Base-by-base conservation (phyloP, 2,888 invertebrate genomes). In the Syrista parreyssii region DNA sequence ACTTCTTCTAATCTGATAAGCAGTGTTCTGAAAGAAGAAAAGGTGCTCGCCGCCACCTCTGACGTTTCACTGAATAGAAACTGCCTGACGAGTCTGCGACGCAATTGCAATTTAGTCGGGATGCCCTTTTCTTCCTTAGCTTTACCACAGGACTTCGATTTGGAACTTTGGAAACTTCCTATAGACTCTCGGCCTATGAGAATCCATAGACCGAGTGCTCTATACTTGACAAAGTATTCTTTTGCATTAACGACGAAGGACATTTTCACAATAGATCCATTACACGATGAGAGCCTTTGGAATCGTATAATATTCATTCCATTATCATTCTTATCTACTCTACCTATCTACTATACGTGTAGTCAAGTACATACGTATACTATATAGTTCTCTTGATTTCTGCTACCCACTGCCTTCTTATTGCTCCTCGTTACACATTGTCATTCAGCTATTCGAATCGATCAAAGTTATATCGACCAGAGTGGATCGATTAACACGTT, bases 1-100 rank as follows among this genome's bases (percentile, higher is more conserved):
- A 86, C 88, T 89, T 85, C 86, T 87, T 84, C 82, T 88, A 86
- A 84, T 78, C 73, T 73, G 77, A 31, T 2, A 55, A 55, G 23
- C 9, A 9, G 9, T 55, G 23, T 23, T 9, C 23, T 9, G 55
- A 23, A 23, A 6, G 9, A 23, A 55, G 15, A 9, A 55, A 55
- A 55, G 2, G 55, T 55, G 23, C 9, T 23, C 9, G 55, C 9
- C 9, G 9, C 9, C 2, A 9, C 9, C 23, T 55, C 15, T 23
- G 2, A 9, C 23, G 9, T 23, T 55, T 55, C 23, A 23, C 23
- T 23, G 6, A 55, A 23, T 55, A 23, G 9, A 55, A 23, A 23
- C 23, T 55, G 23, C 23, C 23, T 23, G 55, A 55, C 55, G 55
- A 23, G 9, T 23, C 9, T 23, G 23, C 55, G 40, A 23, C 9